Conservation (phyloP, 2,888 invertebrate genomes). For the Keiferia lycopersicella region DNA sequence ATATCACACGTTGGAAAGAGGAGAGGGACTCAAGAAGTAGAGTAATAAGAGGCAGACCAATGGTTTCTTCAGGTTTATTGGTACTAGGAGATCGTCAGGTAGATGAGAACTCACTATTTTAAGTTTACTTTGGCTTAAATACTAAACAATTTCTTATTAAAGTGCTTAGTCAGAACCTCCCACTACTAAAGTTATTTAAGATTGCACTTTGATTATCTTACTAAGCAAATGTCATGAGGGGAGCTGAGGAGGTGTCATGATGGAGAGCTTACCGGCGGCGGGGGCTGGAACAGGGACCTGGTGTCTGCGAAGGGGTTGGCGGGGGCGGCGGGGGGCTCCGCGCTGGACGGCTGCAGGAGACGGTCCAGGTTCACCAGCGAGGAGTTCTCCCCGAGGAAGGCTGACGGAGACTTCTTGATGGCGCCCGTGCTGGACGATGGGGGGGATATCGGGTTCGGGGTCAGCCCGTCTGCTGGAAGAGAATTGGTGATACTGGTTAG, state of each 20-base stretch:
- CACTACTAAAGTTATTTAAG: no score
- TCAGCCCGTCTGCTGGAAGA: slow-evolving; percentile 66
- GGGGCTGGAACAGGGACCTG: slow-evolving; percentile 47
- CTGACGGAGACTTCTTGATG: slow-evolving; percentile 94
- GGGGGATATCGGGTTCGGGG: slow-evolving; percentile 80
- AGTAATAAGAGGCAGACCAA: no score
- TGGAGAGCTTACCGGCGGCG: slow-evolving; percentile 45
- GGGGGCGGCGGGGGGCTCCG: slow-evolving; percentile 60
- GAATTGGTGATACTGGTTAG: not conserved
- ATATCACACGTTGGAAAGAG: no score
- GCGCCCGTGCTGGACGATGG: slow-evolving; percentile 68
- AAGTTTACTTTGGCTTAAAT: no score
- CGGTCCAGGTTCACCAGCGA: slow-evolving; percentile 98
- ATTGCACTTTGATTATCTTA: no score
- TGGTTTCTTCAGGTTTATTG: no score
- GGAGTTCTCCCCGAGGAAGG: slow-evolving; percentile 98
- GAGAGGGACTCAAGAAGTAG: no score
- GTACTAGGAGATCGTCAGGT: no score
- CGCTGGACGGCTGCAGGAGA: slow-evolving; percentile 86
- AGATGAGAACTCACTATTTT: no score
- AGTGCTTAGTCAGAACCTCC: no score
- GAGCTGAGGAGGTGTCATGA: not conserved
- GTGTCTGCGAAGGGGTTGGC: slow-evolving; percentile 74
- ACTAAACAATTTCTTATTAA: no score
- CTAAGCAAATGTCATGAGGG: no score